These are phyloP conservation scores for Sylvia atricapilla DNA, from an alignment of 2,113 vertebrate genomes.

Conservation along the genomic window DNA sequence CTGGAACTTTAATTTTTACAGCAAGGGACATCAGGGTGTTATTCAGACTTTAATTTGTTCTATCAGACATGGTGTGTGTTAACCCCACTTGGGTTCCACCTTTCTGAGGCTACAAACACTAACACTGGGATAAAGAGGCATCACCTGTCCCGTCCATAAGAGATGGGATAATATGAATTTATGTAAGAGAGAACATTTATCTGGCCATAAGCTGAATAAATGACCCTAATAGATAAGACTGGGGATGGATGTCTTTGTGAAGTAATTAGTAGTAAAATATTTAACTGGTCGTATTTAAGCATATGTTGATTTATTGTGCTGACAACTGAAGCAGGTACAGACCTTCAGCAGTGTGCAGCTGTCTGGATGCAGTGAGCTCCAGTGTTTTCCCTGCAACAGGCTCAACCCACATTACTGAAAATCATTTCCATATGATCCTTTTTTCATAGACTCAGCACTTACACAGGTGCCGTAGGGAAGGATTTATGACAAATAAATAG, in stretches of 20 bases:
- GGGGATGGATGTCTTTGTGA: neutral
- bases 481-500: neutral
- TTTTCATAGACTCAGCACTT: neutral
- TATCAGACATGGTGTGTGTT: neutral
- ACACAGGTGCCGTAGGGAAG: neutral
- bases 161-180: neutral
- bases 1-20: neutral
- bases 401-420: neutral
- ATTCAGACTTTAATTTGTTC: neutral
- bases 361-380: neutral
- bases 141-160: neutral
- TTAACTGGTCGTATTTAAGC: neutral
- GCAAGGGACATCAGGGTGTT: neutral
- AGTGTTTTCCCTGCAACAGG: neutral
- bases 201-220: neutral
- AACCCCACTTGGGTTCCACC: neutral
- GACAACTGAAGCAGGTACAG: neutral
- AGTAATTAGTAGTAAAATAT: neutral
- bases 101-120: neutral
- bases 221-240: neutral
- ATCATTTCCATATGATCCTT: neutral
- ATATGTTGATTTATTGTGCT: neutral
- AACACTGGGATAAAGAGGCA: neutral
- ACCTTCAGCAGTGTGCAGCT: neutral
- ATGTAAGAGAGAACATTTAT: neutral